Evolutionary conservation across 2,113 vertebrate genomes (phyloP).

Genomic region (Ascaphus truei): DNA sequence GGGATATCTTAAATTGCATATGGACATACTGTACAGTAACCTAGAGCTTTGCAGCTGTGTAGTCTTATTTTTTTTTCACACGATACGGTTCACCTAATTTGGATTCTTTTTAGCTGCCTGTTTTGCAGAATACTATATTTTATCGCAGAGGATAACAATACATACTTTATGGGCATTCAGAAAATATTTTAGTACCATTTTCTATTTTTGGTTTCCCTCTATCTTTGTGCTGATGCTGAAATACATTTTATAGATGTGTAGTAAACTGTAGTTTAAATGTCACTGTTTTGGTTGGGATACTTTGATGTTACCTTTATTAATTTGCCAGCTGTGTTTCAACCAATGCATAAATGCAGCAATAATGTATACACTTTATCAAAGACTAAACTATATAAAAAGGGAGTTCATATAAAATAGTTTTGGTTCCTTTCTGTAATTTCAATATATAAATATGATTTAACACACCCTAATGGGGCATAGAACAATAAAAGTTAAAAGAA

Average conservation of each 20-base stretch:
- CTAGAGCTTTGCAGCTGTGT: neutral
- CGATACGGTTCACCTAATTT: neutral
- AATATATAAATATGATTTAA: no score
- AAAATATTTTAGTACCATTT: constrained; percentile 27
- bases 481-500: no score
- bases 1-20: neutral
- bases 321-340: constrained; percentile 10
- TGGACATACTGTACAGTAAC: neutral
- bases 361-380: neutral
- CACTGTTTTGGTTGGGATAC: constrained; percentile 23
- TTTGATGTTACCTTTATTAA: neutral
- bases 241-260: constrained; percentile 22
- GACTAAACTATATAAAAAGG: constrained; percentile 1
- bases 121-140: constrained; percentile 14
- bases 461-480: no score
- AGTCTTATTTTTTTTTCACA: constrained; percentile 6
- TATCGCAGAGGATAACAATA: constrained; percentile 23
- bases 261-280: constrained; percentile 17
- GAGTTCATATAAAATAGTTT: constrained; percentile 7
- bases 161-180: constrained; percentile 31
- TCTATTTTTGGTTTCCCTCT: constrained; percentile 17
- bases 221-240: constrained; percentile 3
- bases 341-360: constrained; percentile 1
- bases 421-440: no score
- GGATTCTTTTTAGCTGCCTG: constrained; percentile 4